Percentiles rank a stretch among this genome's conserved stretches.
Conservation (phyloP, 2,797 vertebrate species). For the Anguilla marmorata region DNA sequence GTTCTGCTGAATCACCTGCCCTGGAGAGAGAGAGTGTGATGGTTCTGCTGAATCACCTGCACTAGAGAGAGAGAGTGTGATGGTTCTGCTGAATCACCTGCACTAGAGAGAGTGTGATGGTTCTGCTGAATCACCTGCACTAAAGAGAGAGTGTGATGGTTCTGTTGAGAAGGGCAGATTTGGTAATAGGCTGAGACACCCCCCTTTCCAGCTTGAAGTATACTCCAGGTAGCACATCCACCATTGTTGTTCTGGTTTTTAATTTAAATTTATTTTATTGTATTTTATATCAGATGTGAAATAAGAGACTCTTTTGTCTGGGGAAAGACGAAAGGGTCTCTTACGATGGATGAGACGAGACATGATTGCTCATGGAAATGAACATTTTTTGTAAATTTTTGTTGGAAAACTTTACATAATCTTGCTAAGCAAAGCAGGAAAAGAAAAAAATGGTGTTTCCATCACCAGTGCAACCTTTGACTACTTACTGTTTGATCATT, state of each 20-base stretch:
- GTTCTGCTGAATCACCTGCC: too few relatives aligned
- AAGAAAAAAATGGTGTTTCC: not conserved
- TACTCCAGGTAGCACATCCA: constrained; percentile 1
- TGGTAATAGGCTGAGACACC: not conserved
- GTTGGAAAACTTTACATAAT: not conserved
- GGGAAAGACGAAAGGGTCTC: not conserved
- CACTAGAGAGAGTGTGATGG: too few relatives aligned
- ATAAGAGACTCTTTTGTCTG: not conserved
- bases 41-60: too few relatives aligned
- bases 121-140: not conserved
- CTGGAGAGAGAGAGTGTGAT: too few relatives aligned
- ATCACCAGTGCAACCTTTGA: not conserved
- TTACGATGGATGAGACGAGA: not conserved
- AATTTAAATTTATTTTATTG: not conserved
- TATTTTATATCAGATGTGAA: not conserved
- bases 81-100: too few relatives aligned
- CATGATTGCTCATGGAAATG: not conserved
- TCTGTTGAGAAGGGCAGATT: not conserved
- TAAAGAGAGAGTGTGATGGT: not conserved
- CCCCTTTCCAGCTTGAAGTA: constrained; percentile 17
- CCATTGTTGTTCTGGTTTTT: constrained; percentile 14
- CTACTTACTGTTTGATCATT: not conserved
- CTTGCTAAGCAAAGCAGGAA: not conserved
- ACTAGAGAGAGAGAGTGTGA: too few relatives aligned
- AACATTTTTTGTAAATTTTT: not conserved